Evolutionary conservation across 2,113 vertebrate species (phyloP).

Genomic region (Pan troglodytes): NHGRI_mPanTro3-v2.1_pri NC_072401.2:152973001-152973500

Average conservation of each 20-base stretch:
- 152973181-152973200: background rate
- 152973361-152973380: background rate
- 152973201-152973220: constrained; percentile 31
- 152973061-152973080: too few species aligned
- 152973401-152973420: background rate
- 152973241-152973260: background rate
- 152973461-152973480: background rate
- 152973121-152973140: too few species aligned
- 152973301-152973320: constrained; percentile 29
- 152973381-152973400: background rate
- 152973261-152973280: background rate
- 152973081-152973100: too few species aligned
- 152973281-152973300: background rate
- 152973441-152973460: background rate
- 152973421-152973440: background rate
- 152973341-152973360: background rate
- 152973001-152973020: too few species aligned
- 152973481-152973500: background rate
- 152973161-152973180: constrained; percentile 5
- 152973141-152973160: background rate
- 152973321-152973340: background rate
- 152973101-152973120: too few species aligned
- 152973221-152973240: constrained; percentile 18
- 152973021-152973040: too few species aligned
- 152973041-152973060: too few species aligned